Conservation (phyloP, 2,113 vertebrate species). For the Genyomyrus donnyi region DNA sequence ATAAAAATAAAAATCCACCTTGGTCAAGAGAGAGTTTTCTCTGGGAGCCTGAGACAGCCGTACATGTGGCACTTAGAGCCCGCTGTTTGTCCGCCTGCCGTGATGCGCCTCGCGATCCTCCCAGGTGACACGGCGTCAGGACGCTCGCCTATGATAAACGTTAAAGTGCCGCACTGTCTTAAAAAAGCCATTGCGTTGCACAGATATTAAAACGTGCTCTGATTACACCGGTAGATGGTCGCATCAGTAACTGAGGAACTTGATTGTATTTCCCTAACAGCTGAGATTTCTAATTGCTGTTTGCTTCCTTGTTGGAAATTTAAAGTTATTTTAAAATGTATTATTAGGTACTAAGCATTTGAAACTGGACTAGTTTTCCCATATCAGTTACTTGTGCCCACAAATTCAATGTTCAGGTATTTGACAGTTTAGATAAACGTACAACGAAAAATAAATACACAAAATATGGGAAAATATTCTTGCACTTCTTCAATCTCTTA, state of each 20-base stretch:
- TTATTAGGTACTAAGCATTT: neutral
- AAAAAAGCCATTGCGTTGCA: conserved; percentile 2
- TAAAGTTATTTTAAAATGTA: neutral
- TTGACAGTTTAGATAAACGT: neutral
- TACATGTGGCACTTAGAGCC: conserved; percentile 14
- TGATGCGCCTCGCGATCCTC: conserved; percentile 37
- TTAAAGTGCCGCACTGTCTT: neutral
- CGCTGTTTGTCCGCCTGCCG: conserved; percentile 35
- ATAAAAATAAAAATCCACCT: neutral
- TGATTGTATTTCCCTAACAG: neutral
- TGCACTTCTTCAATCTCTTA: neutral
- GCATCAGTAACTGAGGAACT: neutral
- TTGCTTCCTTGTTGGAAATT: neutral
- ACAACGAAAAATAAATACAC: neutral
- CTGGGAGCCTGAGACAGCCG: neutral
- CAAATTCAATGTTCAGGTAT: neutral
- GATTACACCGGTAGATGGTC: neutral
- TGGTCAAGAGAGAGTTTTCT: neutral
- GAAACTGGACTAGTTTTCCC: neutral
- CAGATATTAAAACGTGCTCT: neutral
- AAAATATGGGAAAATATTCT: neutral
- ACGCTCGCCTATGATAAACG: conserved; percentile 2
- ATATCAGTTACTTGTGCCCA: neutral
- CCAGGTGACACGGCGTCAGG: conserved; percentile 35
- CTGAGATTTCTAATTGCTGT: neutral